Conservation (phyloP, 2,113 vertebrate genomes). For the Malaclemys terrapin region DNA sequence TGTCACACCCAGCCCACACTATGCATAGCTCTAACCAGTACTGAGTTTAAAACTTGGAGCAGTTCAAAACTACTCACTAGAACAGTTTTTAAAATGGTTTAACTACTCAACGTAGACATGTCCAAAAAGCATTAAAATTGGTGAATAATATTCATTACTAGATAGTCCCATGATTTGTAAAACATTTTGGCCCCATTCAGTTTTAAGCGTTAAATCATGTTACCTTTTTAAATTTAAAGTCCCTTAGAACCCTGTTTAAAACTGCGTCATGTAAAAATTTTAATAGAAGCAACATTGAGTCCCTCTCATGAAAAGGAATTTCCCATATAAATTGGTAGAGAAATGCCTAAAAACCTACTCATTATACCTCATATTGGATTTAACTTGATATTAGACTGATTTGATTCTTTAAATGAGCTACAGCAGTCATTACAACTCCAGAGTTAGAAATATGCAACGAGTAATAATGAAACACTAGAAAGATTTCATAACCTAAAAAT, state of each 20-base stretch:
- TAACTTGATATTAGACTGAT: neutral
- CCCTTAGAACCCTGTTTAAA: neutral
- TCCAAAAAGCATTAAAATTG: neutral
- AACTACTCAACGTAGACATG: neutral
- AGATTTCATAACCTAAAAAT: neutral
- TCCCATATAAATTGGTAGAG: neutral
- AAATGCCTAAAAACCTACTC: neutral
- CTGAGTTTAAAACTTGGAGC: neutral
- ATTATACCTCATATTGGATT: neutral
- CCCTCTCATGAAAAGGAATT: neutral
- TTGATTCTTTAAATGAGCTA: neutral
- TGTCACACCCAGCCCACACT: neutral
- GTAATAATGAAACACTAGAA: neutral
- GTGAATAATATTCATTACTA: neutral
- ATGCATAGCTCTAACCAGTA: neutral
- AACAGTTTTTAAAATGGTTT: neutral
- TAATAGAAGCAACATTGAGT: neutral
- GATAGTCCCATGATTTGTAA: neutral
- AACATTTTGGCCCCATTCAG: neutral
- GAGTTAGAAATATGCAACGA: neutral
- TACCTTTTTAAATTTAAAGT: neutral
- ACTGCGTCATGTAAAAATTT: neutral
- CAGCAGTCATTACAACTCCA: neutral
- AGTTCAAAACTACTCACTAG: neutral
- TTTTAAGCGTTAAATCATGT: neutral